Evolutionary conservation across 1,140 invertebrate species (phyloP).

Genomic region (Myzus persicae): DNA sequence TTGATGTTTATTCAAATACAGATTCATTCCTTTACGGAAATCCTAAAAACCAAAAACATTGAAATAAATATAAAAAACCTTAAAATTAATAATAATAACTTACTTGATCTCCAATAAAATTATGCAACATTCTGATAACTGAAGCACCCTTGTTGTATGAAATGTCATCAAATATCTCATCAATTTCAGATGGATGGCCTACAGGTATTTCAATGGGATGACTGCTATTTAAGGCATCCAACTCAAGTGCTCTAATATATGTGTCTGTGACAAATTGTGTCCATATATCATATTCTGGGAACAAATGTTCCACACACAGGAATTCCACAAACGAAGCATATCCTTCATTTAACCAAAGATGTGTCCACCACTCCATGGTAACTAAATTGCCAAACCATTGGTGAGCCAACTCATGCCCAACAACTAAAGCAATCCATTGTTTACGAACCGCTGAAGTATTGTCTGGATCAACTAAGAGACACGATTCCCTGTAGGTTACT

Average conservation of each 20-base stretch:
- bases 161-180: constrained; percentile 95
- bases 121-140: constrained; percentile 95
- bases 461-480: constrained; percentile 81
- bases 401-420: constrained; percentile 88
- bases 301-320: constrained; percentile 84
- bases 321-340: constrained; percentile 91
- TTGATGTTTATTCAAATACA: constrained; percentile 88
- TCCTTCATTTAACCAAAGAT: constrained; percentile 83
- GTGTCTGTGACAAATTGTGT: constrained; percentile 89
- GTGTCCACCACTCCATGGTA: constrained; percentile 81
- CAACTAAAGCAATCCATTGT: constrained; percentile 86
- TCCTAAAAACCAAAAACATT: constrained; percentile 67
- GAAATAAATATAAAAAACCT: neutral
- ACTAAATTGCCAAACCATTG: constrained; percentile 91
- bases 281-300: constrained; percentile 94
- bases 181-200: constrained; percentile 88
- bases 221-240: constrained; percentile 89
- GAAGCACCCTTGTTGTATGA: constrained; percentile 94
- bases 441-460: constrained; percentile 84
- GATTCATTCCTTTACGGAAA: constrained; percentile 94
- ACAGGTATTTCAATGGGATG: constrained; percentile 92
- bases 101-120: constrained; percentile 88
- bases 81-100: constrained; percentile 54
- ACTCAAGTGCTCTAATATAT: constrained; percentile 81
- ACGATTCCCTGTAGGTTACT: constrained; percentile 83